Evolutionary conservation across 2,888 invertebrate genomes (phyloP).

Genomic region (Ornithoptera priamus): DNA sequence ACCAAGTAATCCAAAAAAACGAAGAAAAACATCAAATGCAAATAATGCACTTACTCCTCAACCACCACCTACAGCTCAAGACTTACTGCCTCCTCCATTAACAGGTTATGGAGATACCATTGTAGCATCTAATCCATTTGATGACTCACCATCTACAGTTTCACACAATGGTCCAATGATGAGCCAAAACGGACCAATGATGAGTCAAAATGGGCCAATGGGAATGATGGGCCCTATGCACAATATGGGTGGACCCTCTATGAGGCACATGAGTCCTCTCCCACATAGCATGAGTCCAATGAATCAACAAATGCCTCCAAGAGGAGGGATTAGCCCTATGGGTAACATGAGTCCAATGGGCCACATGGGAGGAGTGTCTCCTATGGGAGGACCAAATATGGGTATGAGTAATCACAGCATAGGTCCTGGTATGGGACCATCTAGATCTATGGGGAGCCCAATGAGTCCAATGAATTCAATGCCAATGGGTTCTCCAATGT

Average conservation of each 20-base stretch:
- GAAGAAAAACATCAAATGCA: conserved; percentile 89
- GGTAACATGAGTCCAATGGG: conserved; percentile 86
- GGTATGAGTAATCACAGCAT: conserved; percentile 82
- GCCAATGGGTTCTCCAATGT: conserved; percentile 86
- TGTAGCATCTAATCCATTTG: conserved; percentile 96
- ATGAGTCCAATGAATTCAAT: conserved; percentile 87
- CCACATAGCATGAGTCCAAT: conserved; percentile 82
- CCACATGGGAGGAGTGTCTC: conserved; percentile 84
- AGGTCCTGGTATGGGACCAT: conserved; percentile 81
- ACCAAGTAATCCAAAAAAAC: conserved; percentile 92
- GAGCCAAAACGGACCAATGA: conserved; percentile 83
- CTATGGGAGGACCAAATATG: conserved; percentile 86
- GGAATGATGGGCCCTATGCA: conserved; percentile 82
- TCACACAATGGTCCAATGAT: conserved; percentile 82
- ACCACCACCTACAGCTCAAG: conserved; percentile 86
- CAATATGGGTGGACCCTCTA: conserved; percentile 82
- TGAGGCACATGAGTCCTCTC: conserved; percentile 83
- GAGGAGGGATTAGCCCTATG: conserved; percentile 84
- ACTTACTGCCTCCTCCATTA: conserved; percentile 91
- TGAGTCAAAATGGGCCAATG: conserved; percentile 85
- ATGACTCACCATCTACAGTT: conserved; percentile 89
- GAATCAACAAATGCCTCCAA: conserved; percentile 82
- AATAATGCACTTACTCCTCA: conserved; percentile 83
- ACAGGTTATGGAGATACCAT: conserved; percentile 96
- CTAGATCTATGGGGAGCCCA: conserved; percentile 85